Conservation (phyloP, 30 jellyfish, hydroid and myxozoan species). For the Cassiopea andromeda region DNA sequence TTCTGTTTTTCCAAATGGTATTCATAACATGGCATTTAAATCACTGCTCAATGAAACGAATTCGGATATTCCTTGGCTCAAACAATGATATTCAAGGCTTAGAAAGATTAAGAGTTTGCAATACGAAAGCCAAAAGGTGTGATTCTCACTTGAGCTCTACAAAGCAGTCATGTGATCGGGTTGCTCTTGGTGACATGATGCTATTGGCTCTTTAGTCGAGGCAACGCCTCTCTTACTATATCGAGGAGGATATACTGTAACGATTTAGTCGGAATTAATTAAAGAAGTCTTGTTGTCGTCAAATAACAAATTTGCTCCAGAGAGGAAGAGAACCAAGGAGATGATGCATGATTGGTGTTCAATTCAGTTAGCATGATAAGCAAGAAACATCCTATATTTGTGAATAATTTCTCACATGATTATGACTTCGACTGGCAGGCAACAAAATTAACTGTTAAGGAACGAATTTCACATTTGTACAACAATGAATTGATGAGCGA, state of each 20-base stretch:
- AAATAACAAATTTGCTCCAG: background rate
- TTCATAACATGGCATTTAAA: background rate
- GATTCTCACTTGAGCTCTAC: constrained; percentile 28
- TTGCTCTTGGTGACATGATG: background rate
- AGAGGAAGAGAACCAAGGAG: background rate
- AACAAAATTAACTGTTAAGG: constrained; percentile 37
- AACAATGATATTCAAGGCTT: background rate
- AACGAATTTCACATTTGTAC: constrained; percentile 40
- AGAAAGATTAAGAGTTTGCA: background rate
- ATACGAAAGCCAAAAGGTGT: constrained; percentile 23
- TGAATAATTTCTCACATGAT: constrained; percentile 5
- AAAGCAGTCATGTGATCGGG: constrained; percentile 12
- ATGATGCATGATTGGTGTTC: background rate
- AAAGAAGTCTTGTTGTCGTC: background rate
- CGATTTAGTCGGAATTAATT: background rate
- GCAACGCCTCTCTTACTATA: background rate
- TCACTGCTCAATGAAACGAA: background rate
- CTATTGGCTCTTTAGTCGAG: constrained; percentile 1
- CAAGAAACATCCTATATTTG: background rate
- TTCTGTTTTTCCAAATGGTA: too few species aligned
- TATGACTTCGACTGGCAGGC: constrained; percentile 69
- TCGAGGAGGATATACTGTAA: background rate
- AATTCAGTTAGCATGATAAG: constrained; percentile 14
- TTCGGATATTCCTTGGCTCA: background rate
- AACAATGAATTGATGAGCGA: constrained; percentile 68